Conservation (phyloP, 2,797 vertebrate genomes). For the Danio albolineatus region DNA sequence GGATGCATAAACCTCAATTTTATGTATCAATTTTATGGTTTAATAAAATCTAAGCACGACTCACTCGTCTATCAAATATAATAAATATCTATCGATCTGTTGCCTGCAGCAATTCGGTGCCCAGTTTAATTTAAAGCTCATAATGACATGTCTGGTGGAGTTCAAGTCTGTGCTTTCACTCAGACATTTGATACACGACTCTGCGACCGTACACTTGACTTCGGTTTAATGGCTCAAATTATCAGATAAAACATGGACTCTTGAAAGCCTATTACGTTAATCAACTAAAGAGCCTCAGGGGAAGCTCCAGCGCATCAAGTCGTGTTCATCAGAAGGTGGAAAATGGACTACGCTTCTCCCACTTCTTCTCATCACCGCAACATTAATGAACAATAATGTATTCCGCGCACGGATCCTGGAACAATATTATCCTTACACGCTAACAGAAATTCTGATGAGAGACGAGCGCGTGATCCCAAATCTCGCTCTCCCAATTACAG, state of each 20-base stretch:
- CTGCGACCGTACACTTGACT: slow-evolving; percentile 91
- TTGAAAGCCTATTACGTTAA: slow-evolving; percentile 94
- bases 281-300: slow-evolving; percentile 88
- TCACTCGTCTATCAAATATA: background rate
- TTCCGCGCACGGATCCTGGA: slow-evolving; percentile 90
- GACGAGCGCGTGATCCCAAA: slow-evolving; percentile 80
- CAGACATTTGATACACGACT: slow-evolving; percentile 67
- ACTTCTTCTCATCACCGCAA: slow-evolving; percentile 69
- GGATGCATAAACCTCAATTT: background rate
- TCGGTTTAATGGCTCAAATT: slow-evolving; percentile 92
- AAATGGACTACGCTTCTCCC: slow-evolving; percentile 87
- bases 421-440: slow-evolving; percentile 83
- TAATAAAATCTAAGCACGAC: background rate
- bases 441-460: slow-evolving; percentile 74
- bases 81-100: slow-evolving; percentile 11
- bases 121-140: slow-evolving; percentile 10
- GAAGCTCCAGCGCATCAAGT: slow-evolving; percentile 76
- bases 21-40: background rate
- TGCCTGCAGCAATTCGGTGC: background rate
- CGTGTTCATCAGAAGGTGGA: slow-evolving; percentile 87
- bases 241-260: slow-evolving; percentile 92
- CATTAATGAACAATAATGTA: slow-evolving; percentile 84
- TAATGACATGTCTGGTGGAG: slow-evolving; percentile 34
- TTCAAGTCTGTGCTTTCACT: slow-evolving; percentile 62
- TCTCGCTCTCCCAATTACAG: slow-evolving; percentile 81